These are phyloP conservation scores for Amphiprion ocellaris DNA, from an alignment of 2,113 vertebrate species.

Conservation along the genomic window DNA sequence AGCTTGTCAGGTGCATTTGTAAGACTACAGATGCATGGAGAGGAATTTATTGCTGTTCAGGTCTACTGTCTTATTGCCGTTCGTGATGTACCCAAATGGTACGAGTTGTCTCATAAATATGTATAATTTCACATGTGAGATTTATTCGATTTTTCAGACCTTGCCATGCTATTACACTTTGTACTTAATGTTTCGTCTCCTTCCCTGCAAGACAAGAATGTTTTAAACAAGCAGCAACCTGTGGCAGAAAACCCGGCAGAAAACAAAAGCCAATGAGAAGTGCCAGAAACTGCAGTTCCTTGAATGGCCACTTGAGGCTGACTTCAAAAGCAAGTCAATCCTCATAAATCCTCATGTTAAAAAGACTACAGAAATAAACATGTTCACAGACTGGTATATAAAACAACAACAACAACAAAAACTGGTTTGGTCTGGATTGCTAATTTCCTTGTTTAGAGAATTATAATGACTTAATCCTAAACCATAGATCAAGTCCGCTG, in stretches of 20 bases:
- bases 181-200: not conserved
- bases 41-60: not conserved
- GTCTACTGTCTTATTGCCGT: not conserved
- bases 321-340: no score
- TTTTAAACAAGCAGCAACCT: no score
- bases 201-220: not conserved
- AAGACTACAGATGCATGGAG: no score
- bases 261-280: not conserved
- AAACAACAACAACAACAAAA: no score
- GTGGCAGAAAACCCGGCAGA: not conserved
- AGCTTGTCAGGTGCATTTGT: not conserved
- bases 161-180: no score
- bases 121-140: not conserved
- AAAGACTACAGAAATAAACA: no score
- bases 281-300: no score
- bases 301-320: no score
- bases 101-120: not conserved
- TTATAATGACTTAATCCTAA: conserved; percentile 5
- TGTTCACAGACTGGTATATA: no score
- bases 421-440: no score
- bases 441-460: not conserved
- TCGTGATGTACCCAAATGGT: not conserved
- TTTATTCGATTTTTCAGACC: no score
- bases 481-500: not conserved
- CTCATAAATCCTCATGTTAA: no score